phyloP scores from a whole-genome alignment of 2,113 vertebrate species.

The Agapornis roseicollis region DNA sequence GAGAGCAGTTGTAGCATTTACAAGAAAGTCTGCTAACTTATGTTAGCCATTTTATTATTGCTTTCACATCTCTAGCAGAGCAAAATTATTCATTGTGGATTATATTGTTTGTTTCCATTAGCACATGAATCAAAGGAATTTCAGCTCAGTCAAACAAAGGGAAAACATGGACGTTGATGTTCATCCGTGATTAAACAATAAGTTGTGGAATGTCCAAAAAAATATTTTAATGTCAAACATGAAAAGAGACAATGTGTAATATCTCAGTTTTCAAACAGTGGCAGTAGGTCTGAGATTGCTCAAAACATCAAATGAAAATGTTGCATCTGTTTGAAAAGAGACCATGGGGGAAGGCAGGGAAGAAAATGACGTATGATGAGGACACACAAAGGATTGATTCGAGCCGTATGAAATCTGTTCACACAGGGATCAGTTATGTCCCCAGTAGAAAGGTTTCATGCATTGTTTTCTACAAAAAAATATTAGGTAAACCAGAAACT shows the following conservation, averaged over 20 bases:
- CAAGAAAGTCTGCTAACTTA: constrained; percentile 7
- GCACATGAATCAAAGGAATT: constrained; percentile 51
- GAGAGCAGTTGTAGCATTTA: constrained; percentile 45
- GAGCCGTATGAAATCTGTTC: neutral
- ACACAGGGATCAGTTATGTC: neutral
- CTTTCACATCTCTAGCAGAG: constrained; percentile 38
- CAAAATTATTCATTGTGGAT: constrained; percentile 55
- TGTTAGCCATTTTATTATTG: constrained; percentile 57
- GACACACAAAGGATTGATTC: neutral
- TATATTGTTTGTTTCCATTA: constrained; percentile 30
- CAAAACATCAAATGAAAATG: neutral
- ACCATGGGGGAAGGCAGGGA: neutral
- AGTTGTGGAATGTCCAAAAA: constrained; percentile 8
- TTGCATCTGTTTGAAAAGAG: neutral
- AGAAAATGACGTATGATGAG: neutral
- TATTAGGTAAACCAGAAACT: neutral
- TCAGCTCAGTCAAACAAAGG: constrained; percentile 33
- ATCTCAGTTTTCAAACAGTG: neutral
- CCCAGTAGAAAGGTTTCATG: neutral
- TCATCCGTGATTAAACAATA: constrained; percentile 35
- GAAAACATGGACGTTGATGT: neutral
- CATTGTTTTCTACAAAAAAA: neutral
- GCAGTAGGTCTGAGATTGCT: neutral
- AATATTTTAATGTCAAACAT: neutral
- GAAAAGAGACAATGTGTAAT: neutral